Conservation (phyloP, 2,888 invertebrate genomes). For the Odontothrips loti region DNA sequence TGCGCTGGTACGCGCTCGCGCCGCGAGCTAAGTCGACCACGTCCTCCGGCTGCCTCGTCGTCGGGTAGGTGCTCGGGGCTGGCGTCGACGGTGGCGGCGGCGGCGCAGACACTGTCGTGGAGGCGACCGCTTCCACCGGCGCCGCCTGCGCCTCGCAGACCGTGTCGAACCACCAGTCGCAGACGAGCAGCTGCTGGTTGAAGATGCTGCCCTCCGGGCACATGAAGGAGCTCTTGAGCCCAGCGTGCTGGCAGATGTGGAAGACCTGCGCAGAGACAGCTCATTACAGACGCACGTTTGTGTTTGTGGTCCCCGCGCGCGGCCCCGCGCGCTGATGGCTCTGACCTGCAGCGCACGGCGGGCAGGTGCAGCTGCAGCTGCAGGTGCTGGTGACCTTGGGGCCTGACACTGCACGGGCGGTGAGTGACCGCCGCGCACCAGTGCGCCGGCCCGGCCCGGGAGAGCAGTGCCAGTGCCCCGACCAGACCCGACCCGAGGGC, state of each 20-base stretch:
- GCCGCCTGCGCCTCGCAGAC: constrained; percentile 45
- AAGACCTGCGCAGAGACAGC: constrained; percentile 47
- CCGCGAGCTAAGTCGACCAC: not conserved
- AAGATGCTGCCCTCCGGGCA: constrained; percentile 56
- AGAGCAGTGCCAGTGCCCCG: too few species aligned
- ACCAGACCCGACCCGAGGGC: too few species aligned
- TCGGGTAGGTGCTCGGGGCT: not conserved
- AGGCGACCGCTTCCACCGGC: not conserved
- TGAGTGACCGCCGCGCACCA: too few species aligned
- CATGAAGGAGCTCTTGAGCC: constrained; percentile 51
- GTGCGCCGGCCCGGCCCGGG: too few species aligned
- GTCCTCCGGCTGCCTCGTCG: not conserved
- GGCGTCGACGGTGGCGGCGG: not conserved
- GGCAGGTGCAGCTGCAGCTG: too few species aligned
- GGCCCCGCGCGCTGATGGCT: too few species aligned
- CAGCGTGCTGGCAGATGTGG: constrained; percentile 50
- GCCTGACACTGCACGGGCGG: too few species aligned
- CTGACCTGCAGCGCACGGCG: too few species aligned
- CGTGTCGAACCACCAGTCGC: constrained; percentile 57
- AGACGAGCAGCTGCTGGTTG: constrained; percentile 53
- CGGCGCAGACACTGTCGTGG: not conserved
- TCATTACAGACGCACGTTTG: not conserved
- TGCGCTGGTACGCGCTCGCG: not conserved
- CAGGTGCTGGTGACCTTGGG: too few species aligned
- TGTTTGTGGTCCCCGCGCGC: not conserved